Base-by-base conservation (phyloP, 2,888 invertebrate genomes). In the Ischnus inquisitorius region DNA sequence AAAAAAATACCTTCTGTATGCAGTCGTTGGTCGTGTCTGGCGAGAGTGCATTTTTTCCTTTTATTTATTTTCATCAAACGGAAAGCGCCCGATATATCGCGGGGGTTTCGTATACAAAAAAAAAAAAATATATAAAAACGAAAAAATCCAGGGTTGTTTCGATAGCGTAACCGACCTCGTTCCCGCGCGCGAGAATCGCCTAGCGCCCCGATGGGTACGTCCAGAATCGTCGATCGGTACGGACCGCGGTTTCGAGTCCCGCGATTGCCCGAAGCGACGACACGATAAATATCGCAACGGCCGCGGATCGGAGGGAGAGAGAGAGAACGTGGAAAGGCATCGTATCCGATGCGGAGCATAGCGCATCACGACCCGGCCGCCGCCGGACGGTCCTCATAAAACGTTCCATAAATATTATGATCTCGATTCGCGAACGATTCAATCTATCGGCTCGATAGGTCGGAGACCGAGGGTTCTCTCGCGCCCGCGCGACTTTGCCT, bases 371-470 rank as follows among this genome's bases (percentile, higher is more conserved):
- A 84, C 83, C 41, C 83, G 41, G 54, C 43, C 72, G 67, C 65
- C 80, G 65, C 68, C 71, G 82, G 79, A 78, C 54, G 76, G 85
- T 82, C 83, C 84, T 76, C 84, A 86, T 87, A 86, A 86, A 87
- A 86, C 87, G 86, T 88, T 88, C 86, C 88, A 88, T 88, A 88
- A 89, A 88, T 88, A 88, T 89, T 87, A 88, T 89, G 87, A 88
- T 88, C 87, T 84, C 87, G 87, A 88, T 88, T 87, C 86, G 80
- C 85, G 78, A 87, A 86, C 87, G 86, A 88, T 89, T 89, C 87
- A 88, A 88, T 87, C 87, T 87, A 86, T 88, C 84, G 85, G 84
- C 74, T 81, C 80, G 67, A 76, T 82, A 65, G 81, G 74, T 87
- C 83, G 81, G 72, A n/a, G 79, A 57, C 79, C 69, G 54, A 28